A percentile compares a stretch with the other conserved stretches of the same genome.
Evolutionary conservation across 2,797 vertebrate genomes (phyloP).

Genomic region (Pangasius krempfi): DNA sequence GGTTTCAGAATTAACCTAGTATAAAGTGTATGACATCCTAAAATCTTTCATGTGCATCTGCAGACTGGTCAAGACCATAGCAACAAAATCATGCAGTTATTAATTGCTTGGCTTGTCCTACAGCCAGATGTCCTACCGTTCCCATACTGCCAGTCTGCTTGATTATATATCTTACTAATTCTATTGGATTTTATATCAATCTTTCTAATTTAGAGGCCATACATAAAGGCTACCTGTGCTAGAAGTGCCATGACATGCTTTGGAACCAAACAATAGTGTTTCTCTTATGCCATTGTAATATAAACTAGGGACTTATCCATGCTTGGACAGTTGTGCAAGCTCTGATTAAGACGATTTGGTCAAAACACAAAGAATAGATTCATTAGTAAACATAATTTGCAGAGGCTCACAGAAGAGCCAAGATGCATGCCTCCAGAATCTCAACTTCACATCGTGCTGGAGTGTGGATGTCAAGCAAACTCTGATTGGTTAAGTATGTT

Average conservation of each 20-base stretch:
- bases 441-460: neutral
- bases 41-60: neutral
- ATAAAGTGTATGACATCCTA: neutral
- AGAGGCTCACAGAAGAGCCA: neutral
- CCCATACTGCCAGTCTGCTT: neutral
- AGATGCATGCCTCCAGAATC: neutral
- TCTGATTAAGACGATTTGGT: neutral
- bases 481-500: neutral
- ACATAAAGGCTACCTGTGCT: neutral
- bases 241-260: neutral
- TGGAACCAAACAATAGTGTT: neutral
- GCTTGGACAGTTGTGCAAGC: neutral
- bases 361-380: neutral
- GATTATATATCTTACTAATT: neutral
- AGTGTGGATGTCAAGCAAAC: neutral
- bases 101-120: neutral
- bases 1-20: neutral
- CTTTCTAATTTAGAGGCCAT: too few relatives aligned
- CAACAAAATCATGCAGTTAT: neutral
- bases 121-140: neutral
- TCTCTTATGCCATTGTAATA: neutral
- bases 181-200: neutral
- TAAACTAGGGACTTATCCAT: neutral
- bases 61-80: too few relatives aligned
- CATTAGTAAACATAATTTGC: neutral